Base-by-base conservation (phyloP, 2,888 invertebrate genomes). In the Zygothrica quintamaculata region DNA sequence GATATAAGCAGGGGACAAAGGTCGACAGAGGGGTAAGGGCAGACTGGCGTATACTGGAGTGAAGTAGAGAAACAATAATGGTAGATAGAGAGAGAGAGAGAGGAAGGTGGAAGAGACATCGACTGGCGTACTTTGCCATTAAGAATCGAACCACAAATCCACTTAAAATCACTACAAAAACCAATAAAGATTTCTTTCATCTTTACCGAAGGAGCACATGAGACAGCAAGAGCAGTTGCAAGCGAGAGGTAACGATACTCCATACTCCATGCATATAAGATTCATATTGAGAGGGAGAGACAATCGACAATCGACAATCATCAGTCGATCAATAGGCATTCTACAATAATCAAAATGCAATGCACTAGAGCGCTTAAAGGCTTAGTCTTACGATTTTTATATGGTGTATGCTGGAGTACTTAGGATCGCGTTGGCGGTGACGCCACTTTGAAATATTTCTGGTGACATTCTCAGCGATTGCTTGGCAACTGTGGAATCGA, bases 151-250 rank as follows among this genome's bases (percentile, higher is more conserved):
- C 88, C 74, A 85, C 84, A 87, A 87, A 88, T 87, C 86, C 86
- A 88, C 86, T 87, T 87, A 88, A 88, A 87, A 88, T 85, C 87
- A 87, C 80, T 85, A 85, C 87, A 78, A 74, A 88, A 87, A 85
- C 74, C 87, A 80, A 84, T 86, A 86, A 84, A 87, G 71, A 84
- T 62, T 71, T 64, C 87, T 84, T 84, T 84, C 65, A 84, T 87
- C 87, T 84, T 61, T 66, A 64, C 82, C 87, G 82, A 67, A 65
- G 53, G 74, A 64, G 64, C 15, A 48, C 64, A 61, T 42, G 67
- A 65, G 53, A 66, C n/a, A 55, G 62, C 59, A 57, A 58, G 36
- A 69, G 9, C 7, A 22, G 8, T 50, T 13, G 59, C 7, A 39
- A 60, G 39, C 26, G 58, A 48, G 58, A 60, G 26, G 26, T 33